Evolutionary conservation across 1,140 invertebrate genomes (phyloP).

Genomic region (Cotesia typhae): DNA sequence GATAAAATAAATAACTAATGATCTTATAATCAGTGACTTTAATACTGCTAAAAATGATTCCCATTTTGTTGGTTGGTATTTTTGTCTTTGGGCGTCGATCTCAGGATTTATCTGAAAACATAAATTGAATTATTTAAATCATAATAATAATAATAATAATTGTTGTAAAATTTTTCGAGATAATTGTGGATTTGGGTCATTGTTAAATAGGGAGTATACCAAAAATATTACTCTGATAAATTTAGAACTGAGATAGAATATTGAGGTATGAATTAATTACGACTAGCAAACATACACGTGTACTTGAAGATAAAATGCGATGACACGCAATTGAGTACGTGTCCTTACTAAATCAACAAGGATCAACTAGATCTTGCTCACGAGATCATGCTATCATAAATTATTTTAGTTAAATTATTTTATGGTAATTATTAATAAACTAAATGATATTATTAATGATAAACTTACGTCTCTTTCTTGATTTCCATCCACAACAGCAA

Average conservation of each 20-base stretch:
- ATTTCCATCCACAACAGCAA: slow-evolving; percentile 42
- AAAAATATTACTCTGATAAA: slow-evolving; percentile 17
- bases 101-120: slow-evolving; percentile 52
- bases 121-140: slow-evolving; percentile 26
- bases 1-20: slow-evolving; percentile 93
- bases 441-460: slow-evolving; percentile 27
- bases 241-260: slow-evolving; percentile 1
- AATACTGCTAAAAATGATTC: slow-evolving; percentile 85
- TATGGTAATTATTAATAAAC: neutral
- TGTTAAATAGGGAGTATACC: slow-evolving; percentile 14
- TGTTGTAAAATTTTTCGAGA: neutral
- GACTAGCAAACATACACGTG: neutral
- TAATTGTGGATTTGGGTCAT: slow-evolving; percentile 5
- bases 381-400: neutral
- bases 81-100: slow-evolving; percentile 56
- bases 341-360: too few species aligned
- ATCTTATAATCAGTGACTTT: slow-evolving; percentile 85
- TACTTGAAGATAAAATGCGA: too few species aligned
- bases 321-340: too few species aligned
- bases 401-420: neutral
- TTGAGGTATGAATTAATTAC: neutral
- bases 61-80: slow-evolving; percentile 72
- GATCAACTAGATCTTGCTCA: too few species aligned
- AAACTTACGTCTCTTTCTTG: slow-evolving; percentile 47
- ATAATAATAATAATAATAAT: too few species aligned